These are phyloP conservation scores for Protonemura montana DNA, from an alignment of 2,888 invertebrate genomes.

Conservation along the genomic window DNA sequence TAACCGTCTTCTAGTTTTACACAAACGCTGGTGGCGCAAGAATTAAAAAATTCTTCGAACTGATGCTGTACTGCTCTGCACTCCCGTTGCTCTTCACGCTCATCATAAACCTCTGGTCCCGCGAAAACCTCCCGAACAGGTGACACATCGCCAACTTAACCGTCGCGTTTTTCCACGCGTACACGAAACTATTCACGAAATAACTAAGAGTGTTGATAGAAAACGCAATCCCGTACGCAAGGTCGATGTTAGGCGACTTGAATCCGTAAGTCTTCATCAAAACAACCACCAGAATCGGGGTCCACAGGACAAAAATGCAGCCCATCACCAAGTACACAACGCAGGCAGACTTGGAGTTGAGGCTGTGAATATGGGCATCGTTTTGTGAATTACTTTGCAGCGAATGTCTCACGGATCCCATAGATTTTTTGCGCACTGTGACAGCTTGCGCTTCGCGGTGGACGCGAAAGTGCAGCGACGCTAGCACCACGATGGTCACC, in stretches of 20 bases:
- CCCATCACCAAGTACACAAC: constrained; percentile 44
- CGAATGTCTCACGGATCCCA: neutral
- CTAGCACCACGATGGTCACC: constrained; percentile 34
- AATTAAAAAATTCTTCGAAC: neutral
- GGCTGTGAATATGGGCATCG: neutral
- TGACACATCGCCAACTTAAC: constrained; percentile 32
- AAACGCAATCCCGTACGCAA: constrained; percentile 41
- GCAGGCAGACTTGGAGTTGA: constrained; percentile 42
- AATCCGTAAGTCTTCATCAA: constrained; percentile 13
- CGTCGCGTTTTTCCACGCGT: constrained; percentile 48
- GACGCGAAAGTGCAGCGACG: constrained; percentile 43
- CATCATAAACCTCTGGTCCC: neutral
- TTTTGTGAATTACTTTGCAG: neutral
- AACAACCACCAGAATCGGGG: constrained; percentile 43
- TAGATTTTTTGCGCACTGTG: neutral
- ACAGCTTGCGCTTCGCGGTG: constrained; percentile 40
- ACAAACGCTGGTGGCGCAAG: too few species aligned
- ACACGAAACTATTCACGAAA: constrained; percentile 46
- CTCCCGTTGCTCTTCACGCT: neutral
- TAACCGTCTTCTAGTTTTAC: too few species aligned
- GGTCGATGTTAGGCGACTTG: constrained; percentile 34
- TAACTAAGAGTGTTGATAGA: constrained; percentile 45
- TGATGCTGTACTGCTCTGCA: neutral
- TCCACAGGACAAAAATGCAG: constrained; percentile 43
- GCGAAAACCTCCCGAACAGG: neutral